Evolutionary conservation across 2,113 vertebrate species (phyloP), one percentile per base, ranked within the genome.

Genomic region (Falcunculus frontatus): DNA sequence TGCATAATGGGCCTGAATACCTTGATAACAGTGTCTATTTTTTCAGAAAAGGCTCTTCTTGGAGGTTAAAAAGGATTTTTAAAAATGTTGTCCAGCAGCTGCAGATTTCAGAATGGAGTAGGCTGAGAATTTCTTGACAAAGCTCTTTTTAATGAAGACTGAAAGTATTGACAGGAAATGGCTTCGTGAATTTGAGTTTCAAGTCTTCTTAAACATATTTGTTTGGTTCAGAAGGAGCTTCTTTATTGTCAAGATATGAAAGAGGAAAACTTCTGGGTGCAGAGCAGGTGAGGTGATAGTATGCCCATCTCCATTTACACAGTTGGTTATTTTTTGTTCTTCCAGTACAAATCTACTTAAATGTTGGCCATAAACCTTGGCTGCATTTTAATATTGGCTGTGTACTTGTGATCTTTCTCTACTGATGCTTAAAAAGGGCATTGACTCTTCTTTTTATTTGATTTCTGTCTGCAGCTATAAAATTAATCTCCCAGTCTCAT

Each of bases 401-500:
- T 69, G 70, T 95, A 90, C 84, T 95, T 94, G 88, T 94, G 95
- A 96, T 94, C 90, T 87, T 96, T 97, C 69, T 95, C 95, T 85
- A 64, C 84, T 92, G 91, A 92, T 94, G 88, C 86, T 96, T 95
- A 96, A 96, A 97, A 97, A 96, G 96, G 91, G 80, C 94, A 96
- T 56, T 96, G 95, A 89, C 74, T 95, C 86, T 95, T 88, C 73
- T 74, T 94, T 96, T 95, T 96, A 96, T 97, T 97, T 95, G 93
- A 94, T 96, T 97, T 97, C 73, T 94, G 93, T 95, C 96, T 95
- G 86, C 56, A 75, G 89, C 94, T 96, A 95, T 96, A 95, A 97
- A 97, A 95, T 94, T 93, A 96, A 96, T 95, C 92, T 95, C 80
- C 82, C 65, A 92, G 76, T 33, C 87, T 87, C 78, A 76, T 64